A percentile compares a stretch with the other conserved stretches of the same genome.
These are phyloP conservation scores for Beris chalybata DNA, from an alignment of 2,888 invertebrate genomes.

Conservation along the genomic window DNA sequence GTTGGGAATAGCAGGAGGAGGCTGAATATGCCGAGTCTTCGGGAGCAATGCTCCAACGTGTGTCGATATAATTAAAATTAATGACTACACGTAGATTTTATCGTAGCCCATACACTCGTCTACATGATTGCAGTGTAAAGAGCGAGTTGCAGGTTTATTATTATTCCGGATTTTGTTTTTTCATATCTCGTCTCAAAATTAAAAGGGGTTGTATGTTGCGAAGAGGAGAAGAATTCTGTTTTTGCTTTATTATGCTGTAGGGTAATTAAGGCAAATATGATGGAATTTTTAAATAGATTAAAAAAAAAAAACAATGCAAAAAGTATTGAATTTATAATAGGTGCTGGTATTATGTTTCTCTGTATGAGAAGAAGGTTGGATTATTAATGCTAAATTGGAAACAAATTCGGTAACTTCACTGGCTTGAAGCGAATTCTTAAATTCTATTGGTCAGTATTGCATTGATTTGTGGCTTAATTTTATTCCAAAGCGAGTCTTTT, in stretches of 20 bases:
- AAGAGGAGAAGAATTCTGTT: background rate
- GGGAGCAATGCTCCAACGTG: too few species aligned
- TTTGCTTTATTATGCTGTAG: background rate
- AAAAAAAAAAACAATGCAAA: background rate
- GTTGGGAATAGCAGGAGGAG: background rate
- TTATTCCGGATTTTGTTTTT: constrained; percentile 1
- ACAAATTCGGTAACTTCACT: too few species aligned
- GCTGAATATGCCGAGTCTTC: too few species aligned
- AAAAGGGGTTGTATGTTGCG: background rate
- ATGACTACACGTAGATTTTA: constrained; percentile 26
- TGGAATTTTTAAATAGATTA: constrained; percentile 15
- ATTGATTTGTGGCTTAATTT: too few species aligned
- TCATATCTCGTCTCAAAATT: background rate
- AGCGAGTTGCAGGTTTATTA: background rate
- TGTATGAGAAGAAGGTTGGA: too few species aligned
- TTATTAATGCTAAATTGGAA: too few species aligned
- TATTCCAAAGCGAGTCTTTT: too few species aligned
- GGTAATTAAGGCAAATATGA: constrained; percentile 11
- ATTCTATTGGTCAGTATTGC: too few species aligned
- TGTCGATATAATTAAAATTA: constrained; percentile 30
- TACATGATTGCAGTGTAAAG: background rate
- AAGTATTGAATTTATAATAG: too few species aligned
- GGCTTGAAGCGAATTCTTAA: too few species aligned
- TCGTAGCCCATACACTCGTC: background rate
- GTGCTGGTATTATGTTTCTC: too few species aligned